Evolutionary conservation across 1,140 invertebrate species (phyloP).

Genomic region (Pseudobourletiella spinata): DNA sequence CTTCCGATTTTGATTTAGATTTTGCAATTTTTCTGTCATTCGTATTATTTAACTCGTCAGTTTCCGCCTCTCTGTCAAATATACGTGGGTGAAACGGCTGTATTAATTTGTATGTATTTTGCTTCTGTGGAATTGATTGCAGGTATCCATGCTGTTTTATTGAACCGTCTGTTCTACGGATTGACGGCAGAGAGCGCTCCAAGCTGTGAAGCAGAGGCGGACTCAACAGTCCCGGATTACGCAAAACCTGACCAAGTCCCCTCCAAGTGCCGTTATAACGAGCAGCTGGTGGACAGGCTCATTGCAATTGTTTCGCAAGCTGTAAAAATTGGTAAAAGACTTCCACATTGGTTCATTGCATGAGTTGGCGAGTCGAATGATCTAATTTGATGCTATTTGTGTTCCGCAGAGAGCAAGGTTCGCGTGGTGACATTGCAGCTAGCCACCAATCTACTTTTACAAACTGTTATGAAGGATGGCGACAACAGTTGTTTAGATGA

Average conservation of each 20-base stretch:
- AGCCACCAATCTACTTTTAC: conserved; percentile 63
- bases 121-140: too few relatives aligned
- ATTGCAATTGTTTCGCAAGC: conserved; percentile 72
- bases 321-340: conserved; percentile 36
- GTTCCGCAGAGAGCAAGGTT: conserved; percentile 60
- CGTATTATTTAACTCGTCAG: too few relatives aligned
- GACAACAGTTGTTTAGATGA: conserved; percentile 50
- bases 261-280: conserved; percentile 51
- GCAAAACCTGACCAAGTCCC: conserved; percentile 23
- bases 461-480: conserved; percentile 45
- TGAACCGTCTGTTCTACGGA: conserved; percentile 50
- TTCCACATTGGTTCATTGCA: too few relatives aligned
- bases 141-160: conserved; percentile 64
- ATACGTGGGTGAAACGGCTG: too few relatives aligned
- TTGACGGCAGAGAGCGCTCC: too few relatives aligned
- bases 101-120: too few relatives aligned
- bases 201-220: not conserved
- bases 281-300: conserved; percentile 64
- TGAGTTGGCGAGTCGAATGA: too few relatives aligned
- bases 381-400: too few relatives aligned
- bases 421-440: conserved; percentile 87
- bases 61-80: too few relatives aligned
- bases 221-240: not conserved
- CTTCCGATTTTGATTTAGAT: too few relatives aligned
- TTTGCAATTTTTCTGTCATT: too few relatives aligned